Evolutionary conservation across 2,113 vertebrate genomes (phyloP).

Genomic region (Alaudala cheleensis): DNA sequence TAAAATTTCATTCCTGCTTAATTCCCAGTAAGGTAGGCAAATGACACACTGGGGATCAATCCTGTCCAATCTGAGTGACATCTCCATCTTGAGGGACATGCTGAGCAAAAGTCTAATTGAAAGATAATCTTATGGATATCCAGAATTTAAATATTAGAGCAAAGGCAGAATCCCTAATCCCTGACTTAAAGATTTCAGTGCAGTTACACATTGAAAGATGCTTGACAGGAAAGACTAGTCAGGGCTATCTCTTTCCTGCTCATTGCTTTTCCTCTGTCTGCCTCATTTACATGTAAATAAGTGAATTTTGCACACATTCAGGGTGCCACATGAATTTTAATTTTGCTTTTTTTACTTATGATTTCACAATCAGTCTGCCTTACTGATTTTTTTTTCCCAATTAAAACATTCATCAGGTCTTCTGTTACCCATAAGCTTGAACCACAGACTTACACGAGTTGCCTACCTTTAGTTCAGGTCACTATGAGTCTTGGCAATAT

Average conservation of each 20-base stretch:
- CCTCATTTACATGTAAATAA: conserved; percentile 25
- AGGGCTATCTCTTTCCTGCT: neutral
- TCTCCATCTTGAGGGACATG: neutral
- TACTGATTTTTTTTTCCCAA: neutral
- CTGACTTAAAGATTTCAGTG: neutral
- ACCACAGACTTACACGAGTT: neutral
- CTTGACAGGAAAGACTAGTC: neutral
- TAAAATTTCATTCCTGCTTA: neutral
- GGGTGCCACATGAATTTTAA: neutral
- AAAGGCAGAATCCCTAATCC: neutral
- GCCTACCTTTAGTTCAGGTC: neutral
- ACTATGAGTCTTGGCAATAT: neutral
- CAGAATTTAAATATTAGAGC: neutral
- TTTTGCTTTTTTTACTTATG: neutral
- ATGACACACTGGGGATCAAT: neutral
- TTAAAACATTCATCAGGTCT: neutral
- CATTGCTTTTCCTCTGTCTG: neutral
- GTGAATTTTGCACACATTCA: neutral
- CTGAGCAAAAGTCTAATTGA: neutral
- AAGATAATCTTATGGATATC: neutral
- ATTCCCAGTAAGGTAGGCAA: neutral
- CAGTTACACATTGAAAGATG: neutral
- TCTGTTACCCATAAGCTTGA: neutral
- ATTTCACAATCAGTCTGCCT: neutral
- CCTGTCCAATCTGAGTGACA: neutral